These are phyloP conservation scores for Metridium senile DNA, from an alignment of 92 coral and sea anemone genomes.

Conservation along the genomic window DNA sequence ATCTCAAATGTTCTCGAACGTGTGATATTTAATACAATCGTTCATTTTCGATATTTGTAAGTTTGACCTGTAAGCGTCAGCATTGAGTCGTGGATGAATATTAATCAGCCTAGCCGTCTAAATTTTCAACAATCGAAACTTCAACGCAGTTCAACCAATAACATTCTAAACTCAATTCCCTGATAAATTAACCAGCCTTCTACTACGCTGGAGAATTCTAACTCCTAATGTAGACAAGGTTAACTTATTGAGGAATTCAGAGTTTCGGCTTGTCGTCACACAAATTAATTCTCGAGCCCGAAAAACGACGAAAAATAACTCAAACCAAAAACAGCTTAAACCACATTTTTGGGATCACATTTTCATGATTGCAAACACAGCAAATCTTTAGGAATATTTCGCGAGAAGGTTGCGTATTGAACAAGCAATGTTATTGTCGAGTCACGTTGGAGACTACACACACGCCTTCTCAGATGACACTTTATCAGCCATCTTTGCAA, in stretches of 20 bases:
- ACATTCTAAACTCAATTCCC: constrained; percentile 4
- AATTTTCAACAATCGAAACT: constrained; percentile 27
- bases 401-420: neutral
- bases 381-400: neutral
- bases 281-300: constrained; percentile 62
- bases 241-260: constrained; percentile 85
- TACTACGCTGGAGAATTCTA: constrained; percentile 14
- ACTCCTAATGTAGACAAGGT: constrained; percentile 7
- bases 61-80: constrained; percentile 52
- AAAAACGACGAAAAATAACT: constrained; percentile 80
- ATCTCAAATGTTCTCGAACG: neutral
- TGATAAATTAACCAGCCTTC: neutral
- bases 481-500: constrained; percentile 81
- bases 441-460: constrained; percentile 73
- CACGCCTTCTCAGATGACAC: constrained; percentile 85
- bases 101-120: constrained; percentile 12
- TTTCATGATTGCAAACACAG: neutral
- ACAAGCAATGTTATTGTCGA: constrained; percentile 20
- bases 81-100: constrained; percentile 58
- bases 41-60: constrained; percentile 82
- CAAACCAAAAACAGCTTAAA: constrained; percentile 17
- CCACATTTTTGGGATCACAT: neutral
- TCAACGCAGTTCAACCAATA: neutral
- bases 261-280: constrained; percentile 55
- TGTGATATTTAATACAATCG: constrained; percentile 69